Evolutionary conservation across 2,113 vertebrate species (phyloP).

Genomic region (Hirundichthys speculiger): DNA sequence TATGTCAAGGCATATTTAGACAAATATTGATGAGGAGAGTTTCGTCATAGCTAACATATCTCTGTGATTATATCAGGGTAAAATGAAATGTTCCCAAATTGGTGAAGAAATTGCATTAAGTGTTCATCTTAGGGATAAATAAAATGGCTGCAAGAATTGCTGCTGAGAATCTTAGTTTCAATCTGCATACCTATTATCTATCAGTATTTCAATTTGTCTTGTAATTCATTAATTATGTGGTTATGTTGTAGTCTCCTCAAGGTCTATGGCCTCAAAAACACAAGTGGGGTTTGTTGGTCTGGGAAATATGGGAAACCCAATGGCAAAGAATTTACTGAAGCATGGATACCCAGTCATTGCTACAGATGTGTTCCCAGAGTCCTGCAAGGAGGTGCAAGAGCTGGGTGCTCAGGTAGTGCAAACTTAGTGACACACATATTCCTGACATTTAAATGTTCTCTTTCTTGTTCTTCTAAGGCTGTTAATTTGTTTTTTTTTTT

Average conservation of each 20-base stretch:
- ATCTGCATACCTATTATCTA: too few relatives aligned
- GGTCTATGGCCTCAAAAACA: conserved; percentile 97
- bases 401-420: conserved; percentile 88
- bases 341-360: conserved; percentile 94
- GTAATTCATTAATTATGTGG: neutral
- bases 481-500: neutral
- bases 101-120: neutral
- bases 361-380: conserved; percentile 95
- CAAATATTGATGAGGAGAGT: too few relatives aligned
- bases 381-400: conserved; percentile 94
- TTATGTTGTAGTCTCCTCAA: conserved; percentile 84
- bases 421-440: neutral
- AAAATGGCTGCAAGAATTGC: neutral
- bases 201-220: neutral
- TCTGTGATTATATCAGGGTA: neutral
- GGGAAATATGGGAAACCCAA: conserved; percentile 98
- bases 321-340: conserved; percentile 97
- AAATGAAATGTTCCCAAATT: neutral
- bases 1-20: too few relatives aligned
- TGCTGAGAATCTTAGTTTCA: neutral
- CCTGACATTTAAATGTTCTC: neutral
- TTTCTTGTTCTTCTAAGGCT: neutral
- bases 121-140: neutral
- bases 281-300: conserved; percentile 95
- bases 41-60: too few relatives aligned